Evolutionary conservation across 2,113 vertebrate genomes (phyloP).

Genomic region (Pleuronectes platessa): DNA sequence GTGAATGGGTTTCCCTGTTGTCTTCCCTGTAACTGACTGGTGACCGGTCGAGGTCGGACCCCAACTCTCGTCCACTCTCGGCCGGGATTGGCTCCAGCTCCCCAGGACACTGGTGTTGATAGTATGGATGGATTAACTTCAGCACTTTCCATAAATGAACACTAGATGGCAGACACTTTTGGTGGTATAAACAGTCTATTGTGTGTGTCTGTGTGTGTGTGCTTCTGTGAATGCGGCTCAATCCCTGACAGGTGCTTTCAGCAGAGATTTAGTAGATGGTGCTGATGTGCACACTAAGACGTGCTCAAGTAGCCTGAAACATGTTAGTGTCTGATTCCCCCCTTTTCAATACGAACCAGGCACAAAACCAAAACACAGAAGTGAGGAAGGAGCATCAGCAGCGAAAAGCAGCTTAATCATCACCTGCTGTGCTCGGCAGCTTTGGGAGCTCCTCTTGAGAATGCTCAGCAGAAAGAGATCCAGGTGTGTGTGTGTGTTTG

Average conservation of each 20-base stretch:
- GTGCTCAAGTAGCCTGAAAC: slow-evolving; percentile 10
- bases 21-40: not conserved
- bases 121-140: not conserved
- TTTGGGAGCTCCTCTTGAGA: slow-evolving; percentile 55
- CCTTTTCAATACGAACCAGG: slow-evolving; percentile 30
- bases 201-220: not conserved
- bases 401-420: slow-evolving; percentile 52
- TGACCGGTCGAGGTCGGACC: not conserved
- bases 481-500: slow-evolving; percentile 1
- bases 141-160: slow-evolving; percentile 19
- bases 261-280: slow-evolving; percentile 23
- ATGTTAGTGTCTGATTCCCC: slow-evolving; percentile 8
- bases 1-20: not conserved
- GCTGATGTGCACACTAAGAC: slow-evolving; percentile 28
- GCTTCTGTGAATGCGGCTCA: not conserved
- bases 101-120: not conserved
- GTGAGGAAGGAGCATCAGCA: slow-evolving; percentile 41
- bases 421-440: slow-evolving; percentile 60
- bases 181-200: not conserved
- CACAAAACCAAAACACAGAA: slow-evolving; percentile 18
- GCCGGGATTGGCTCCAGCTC: not conserved
- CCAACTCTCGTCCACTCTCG: too few species aligned
- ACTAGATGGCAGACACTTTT: slow-evolving; percentile 58
- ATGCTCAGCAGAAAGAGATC: slow-evolving; percentile 58
- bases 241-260: slow-evolving; percentile 34